Conservation (phyloP, 2,888 invertebrate species). For the Scelioninae gen. 2 region DNA sequence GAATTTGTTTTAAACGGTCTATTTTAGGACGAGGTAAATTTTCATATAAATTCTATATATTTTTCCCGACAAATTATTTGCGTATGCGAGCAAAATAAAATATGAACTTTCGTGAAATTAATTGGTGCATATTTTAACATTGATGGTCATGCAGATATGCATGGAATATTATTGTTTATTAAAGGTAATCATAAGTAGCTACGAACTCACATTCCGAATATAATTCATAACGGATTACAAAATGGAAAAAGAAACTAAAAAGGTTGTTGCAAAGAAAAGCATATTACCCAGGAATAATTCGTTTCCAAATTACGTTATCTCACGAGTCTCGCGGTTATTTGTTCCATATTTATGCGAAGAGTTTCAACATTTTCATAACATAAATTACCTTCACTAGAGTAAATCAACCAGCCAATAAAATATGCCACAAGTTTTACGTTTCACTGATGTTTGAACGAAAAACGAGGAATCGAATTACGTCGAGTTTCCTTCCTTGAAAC, state of each 20-base stretch:
- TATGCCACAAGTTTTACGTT: slow-evolving; percentile 69
- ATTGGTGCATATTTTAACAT: no score
- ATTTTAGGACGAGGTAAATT: no score
- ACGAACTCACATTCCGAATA: no score
- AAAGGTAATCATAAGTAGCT: no score
- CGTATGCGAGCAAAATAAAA: no score
- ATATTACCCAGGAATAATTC: slow-evolving; percentile 49
- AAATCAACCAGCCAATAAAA: slow-evolving; percentile 72
- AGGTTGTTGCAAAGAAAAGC: slow-evolving; percentile 15
- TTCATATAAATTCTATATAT: no score
- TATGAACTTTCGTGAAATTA: no score
- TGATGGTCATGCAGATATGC: no score
- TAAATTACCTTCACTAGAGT: slow-evolving; percentile 70
- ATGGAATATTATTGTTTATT: no score
- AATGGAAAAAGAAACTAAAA: slow-evolving; percentile 1
- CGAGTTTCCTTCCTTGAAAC: no score
- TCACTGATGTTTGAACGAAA: slow-evolving; percentile 24
- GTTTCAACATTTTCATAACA: slow-evolving; percentile 73
- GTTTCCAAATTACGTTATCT: slow-evolving; percentile 71
- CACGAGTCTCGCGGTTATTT: slow-evolving; percentile 62
- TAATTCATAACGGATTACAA: not conserved
- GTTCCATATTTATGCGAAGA: slow-evolving; percentile 72
- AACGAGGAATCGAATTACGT: not conserved
- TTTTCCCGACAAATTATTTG: no score
- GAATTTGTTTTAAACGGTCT: no score